Evolutionary conservation across 2,113 vertebrate species (phyloP).

Genomic region (Limnothrissa miodon): DNA sequence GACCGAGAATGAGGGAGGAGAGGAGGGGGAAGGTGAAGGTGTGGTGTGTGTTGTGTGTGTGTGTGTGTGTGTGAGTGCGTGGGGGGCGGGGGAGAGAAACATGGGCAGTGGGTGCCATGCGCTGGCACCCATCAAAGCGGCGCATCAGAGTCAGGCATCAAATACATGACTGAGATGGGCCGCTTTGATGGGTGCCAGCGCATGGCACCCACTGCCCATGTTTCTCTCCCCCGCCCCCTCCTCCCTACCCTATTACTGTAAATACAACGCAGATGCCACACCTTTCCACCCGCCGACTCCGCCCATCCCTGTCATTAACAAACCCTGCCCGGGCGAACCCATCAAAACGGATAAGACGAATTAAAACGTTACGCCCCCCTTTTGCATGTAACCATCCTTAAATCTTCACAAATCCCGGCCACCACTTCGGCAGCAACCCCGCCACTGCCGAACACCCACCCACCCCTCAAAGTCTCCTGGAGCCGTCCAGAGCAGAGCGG

Average conservation of each 20-base stretch:
- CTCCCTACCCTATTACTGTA: conserved; percentile 59
- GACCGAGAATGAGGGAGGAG: background rate
- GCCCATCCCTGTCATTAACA: conserved; percentile 68
- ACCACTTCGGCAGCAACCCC: conserved; percentile 68
- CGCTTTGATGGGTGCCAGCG: background rate
- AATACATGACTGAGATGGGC: too few species aligned
- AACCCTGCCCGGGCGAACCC: conserved; percentile 46
- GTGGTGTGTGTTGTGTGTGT: too few species aligned
- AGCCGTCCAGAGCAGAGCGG: conserved; percentile 73
- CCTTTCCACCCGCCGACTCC: conserved; percentile 61
- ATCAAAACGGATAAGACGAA: conserved; percentile 79
- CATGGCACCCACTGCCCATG: background rate
- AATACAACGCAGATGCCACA: conserved; percentile 74
- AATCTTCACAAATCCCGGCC: conserved; percentile 77
- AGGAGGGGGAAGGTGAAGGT: background rate
- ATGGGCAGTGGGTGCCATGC: background rate
- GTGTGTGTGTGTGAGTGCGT: too few species aligned
- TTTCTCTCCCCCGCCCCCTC: conserved; percentile 43
- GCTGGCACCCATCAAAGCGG: background rate
- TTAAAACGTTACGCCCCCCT: conserved; percentile 75
- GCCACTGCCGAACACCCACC: conserved; percentile 71
- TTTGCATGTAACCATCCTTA: conserved; percentile 82
- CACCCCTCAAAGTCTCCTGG: conserved; percentile 44
- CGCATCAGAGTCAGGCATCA: too few species aligned
- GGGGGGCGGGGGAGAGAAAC: background rate